Evolutionary conservation across 2,113 vertebrate genomes (phyloP), one percentile per base, ranked within the genome.

Genomic region (Argyrosomus japonicus): DNA sequence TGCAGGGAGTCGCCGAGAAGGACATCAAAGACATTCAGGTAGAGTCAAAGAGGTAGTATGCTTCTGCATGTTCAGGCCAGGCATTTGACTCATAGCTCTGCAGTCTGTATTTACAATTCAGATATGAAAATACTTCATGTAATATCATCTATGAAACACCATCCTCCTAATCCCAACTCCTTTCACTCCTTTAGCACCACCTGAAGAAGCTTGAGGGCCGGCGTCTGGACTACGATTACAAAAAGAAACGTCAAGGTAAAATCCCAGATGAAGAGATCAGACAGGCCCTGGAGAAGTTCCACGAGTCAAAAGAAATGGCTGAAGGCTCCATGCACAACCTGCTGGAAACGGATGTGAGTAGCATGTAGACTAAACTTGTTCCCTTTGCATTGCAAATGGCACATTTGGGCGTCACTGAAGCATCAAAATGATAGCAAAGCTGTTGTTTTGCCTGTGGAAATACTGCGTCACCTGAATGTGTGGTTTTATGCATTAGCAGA

Each of bases 21-120:
- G 98, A 99, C 88, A 95, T 99, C 82, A 97, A 96, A 87, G 98
- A 99, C 92, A 98, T 99, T 89, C 98, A 99, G 98, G 98, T 99
- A 92, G 29, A 82, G 40, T 68, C 19, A 68, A 50, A 87, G 54
- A 60, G 5, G 21, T 1, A 9, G 19, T 27, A 40, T 75, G 21
- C 29, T 27, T 71, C 50, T 73, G 17, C n/a, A 72, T 0, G 1
- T 60, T 23, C 25, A 75, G 19, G 27, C 45, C 45, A 27, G 36
- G 14, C 57, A 58, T 19, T 19, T 70, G 27, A 76, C 17, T 77
- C 56, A 75, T 73, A 71, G 19, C 15, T 73, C 50, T 6, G n/a
- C 36, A 61, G 36, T 32, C 51, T 57, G 27, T 27, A 14, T 36
- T 29, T 32, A 32, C 32, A 40, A 9, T 8, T 40, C 36, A 40